Base-by-base conservation (phyloP, 1,140 invertebrate genomes). In the Mamestra configurata region DNA sequence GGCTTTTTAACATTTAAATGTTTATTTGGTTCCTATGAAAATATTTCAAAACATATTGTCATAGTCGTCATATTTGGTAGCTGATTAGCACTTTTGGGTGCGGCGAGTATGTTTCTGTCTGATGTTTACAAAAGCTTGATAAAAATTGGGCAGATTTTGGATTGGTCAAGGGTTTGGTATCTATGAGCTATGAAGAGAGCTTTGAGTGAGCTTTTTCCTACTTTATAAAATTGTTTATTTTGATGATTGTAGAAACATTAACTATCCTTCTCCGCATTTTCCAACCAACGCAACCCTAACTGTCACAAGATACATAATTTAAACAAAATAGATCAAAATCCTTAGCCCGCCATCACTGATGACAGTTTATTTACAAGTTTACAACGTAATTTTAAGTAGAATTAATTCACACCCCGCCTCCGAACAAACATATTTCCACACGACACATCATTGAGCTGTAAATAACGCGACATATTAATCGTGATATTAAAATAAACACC, bases 401-500 rank as follows among this genome's bases (percentile, higher is more conserved):
- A 61, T 80, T 82, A 88, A 88, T 88, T 87, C 64, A 84, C 87
- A 86, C 88, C 87, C 87, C 87, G 77, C 89, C 89, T 89, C 66
- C 82, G 53, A 40, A 75, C 80, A 88, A 88, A 90, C 77, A 87
- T 66, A 31, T 75, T 77, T 59, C 79, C 73, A 75, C 90, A 92
- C 87, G 90, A 90, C 87, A 83, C 85, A 84, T 89, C 89, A 89
- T 86, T 85, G 75, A 77, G 46, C 79, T 53, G 84, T 85, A 86
- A 90, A 91, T 82, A 90, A 20, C 31, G 70, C 59, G 13, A 84
- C 86, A 86, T 78, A 84, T 87, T 75, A 66, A 70, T 92, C 91
- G 91, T 93, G 92, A 92, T 88, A 77, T 73, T 40, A 64, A 79
- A 89, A 92, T 92, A 82, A 90, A 77, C 85, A 85, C 81, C 70